Base-by-base conservation (phyloP, 2,888 invertebrate genomes). In the Polymixis lichenea region DNA sequence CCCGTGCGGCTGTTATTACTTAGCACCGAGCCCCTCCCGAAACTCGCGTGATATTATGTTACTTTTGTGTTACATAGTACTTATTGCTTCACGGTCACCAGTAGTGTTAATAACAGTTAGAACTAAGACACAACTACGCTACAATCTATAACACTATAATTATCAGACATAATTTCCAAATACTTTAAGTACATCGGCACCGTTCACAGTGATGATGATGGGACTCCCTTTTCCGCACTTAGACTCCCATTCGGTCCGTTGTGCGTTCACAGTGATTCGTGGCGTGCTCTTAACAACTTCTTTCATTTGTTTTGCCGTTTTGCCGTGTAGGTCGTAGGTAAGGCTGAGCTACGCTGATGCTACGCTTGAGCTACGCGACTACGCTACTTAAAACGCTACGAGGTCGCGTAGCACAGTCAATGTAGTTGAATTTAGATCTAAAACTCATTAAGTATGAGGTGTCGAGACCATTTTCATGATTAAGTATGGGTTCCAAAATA, bases 341-440 rank as follows among this genome's bases (percentile, higher is more conserved):
- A 17, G 17, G 17, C 9, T 9, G 17, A 9, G 9, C 9, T 9
- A n/a, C n/a, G n/a, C n/a, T 46, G 25, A 28, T 22, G 49, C 67
- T 53, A 78, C 32, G 71, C 19, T 32, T 9, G 49, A 49, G 58
- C 46, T n/a, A 71, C 56, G 46, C 6, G 22, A 62, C 22, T 58
- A 7, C 46, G 53, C 77, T 78, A 67, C 78, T 60, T 15, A 32
- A 49, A 46, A 32, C 17, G 60, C 79, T 78, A 78, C 78, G 74
- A 67, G 67, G 32, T 62, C 46, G 80, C 56, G 80, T 67, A 80
- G 80, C 73, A 51, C 28, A 46, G 22, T 22, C 51, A 51, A 56
- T 43, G 61, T n/a, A 43, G 43, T 51, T 49, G 25, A 28, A 15
- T 51, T 78, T 25, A 62, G 19, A 80, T 72, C 51, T 43, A 66